These are phyloP conservation scores for Monochamus alternatus DNA, from an alignment of 2,888 invertebrate species.

Conservation along the genomic window DNA sequence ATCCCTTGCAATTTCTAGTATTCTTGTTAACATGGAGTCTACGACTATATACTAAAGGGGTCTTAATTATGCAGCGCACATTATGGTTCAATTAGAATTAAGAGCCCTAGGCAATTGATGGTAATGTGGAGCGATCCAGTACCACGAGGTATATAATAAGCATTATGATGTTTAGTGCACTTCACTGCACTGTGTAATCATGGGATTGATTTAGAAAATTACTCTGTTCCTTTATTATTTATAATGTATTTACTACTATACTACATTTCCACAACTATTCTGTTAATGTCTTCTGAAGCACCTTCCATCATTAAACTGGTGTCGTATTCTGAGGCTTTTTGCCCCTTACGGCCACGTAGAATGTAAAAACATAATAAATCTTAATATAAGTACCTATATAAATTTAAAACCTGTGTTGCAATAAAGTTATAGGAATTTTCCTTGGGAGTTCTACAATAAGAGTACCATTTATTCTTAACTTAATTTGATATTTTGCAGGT, in stretches of 20 bases:
- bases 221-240: slow-evolving; percentile 4
- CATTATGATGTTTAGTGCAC: slow-evolving; percentile 14
- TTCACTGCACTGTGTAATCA: background rate
- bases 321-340: no score
- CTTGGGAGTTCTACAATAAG: no score
- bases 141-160: slow-evolving; percentile 17
- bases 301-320: no score
- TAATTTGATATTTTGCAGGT: no score
- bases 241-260: background rate
- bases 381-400: no score
- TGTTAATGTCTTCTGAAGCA: no score
- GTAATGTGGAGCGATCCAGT: slow-evolving; percentile 14
- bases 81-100: slow-evolving; percentile 40
- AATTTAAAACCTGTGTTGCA: no score
- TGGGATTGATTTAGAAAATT: slow-evolving; percentile 2
- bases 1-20: background rate
- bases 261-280: no score
- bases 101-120: slow-evolving; percentile 23
- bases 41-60: slow-evolving; percentile 40
- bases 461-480: no score
- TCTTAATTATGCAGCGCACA: slow-evolving; percentile 43
- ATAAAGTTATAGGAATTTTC: no score
- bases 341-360: no score
- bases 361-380: no score
- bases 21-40: background rate